Evolutionary conservation across 2,888 invertebrate species (phyloP).

Genomic region (Torymus texanus): DNA sequence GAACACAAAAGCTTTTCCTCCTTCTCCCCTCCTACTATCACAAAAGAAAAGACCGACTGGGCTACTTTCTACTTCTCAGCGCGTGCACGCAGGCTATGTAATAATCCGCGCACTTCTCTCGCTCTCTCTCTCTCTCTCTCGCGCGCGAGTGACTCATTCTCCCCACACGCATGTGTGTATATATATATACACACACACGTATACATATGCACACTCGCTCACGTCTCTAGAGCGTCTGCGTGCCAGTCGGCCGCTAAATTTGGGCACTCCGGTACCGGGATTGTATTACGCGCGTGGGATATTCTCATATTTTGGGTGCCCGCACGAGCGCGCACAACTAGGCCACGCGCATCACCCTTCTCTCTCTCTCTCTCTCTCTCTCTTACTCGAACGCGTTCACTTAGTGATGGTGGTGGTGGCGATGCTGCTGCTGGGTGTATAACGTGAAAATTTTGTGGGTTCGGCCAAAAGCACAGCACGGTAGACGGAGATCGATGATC

Average conservation of each 20-base stretch:
- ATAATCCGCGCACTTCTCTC: no score
- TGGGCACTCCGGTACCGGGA: conserved; percentile 72
- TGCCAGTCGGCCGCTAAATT: conserved; percentile 73
- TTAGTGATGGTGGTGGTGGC: neutral
- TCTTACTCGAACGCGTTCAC: neutral
- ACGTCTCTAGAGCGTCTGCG: conserved; percentile 68
- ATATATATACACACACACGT: no score
- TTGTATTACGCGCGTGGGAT: conserved; percentile 73
- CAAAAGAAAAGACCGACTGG: no score
- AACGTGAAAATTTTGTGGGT: neutral
- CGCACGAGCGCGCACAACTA: conserved; percentile 50
- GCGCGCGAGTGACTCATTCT: no score
- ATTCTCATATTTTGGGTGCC: conserved; percentile 62
- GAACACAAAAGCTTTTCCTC: no score
- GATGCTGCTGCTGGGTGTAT: neutral
- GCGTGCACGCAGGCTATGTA: no score
- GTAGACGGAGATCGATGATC: conserved; percentile 42
- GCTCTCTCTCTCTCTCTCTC: no score
- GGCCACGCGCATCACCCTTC: conserved; percentile 25
- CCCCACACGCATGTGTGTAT: no score
- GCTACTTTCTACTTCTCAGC: no score
- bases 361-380: conserved; percentile 18
- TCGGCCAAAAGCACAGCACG: neutral
- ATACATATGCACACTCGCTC: conserved; percentile 15
- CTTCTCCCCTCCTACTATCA: no score